Conservation (phyloP, 1,140 invertebrate species). For the Drosophila parabipectinata region DNA sequence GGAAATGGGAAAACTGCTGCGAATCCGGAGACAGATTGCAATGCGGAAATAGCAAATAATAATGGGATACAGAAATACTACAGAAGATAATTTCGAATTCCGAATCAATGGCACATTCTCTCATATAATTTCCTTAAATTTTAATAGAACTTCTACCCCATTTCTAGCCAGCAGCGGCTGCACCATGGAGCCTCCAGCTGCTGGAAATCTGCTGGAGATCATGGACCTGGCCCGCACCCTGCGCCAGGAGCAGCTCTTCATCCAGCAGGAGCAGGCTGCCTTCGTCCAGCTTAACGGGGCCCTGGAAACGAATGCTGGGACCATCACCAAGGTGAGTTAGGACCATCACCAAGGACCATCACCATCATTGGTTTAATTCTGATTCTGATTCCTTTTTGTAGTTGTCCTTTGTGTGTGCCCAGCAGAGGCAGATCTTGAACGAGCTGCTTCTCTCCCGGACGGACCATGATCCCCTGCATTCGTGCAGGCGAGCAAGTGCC, state of each 20-base stretch:
- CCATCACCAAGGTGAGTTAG: conserved; percentile 78
- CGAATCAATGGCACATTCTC: background rate
- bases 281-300: conserved; percentile 70
- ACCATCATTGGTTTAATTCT: too few relatives aligned
- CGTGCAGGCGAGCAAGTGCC: conserved; percentile 90
- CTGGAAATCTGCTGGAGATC: conserved; percentile 83
- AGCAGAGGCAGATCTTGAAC: conserved; percentile 94
- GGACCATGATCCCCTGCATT: conserved; percentile 89
- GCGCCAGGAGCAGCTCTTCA: conserved; percentile 82
- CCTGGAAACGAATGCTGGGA: conserved; percentile 71
- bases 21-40: conserved; percentile 1
- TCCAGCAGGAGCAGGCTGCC: conserved; percentile 78
- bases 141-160: background rate
- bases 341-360: too few relatives aligned
- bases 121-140: background rate
- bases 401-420: conserved; percentile 94
- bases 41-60: too few relatives aligned
- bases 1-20: background rate
- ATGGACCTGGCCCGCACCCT: conserved; percentile 83
- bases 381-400: conserved; percentile 83
- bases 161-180: conserved; percentile 30
- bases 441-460: conserved; percentile 90
- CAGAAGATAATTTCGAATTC: background rate
- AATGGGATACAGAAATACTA: too few relatives aligned
- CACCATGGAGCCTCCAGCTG: conserved; percentile 76